A percentile compares a stretch with the other conserved stretches of the same genome.
phyloP scores from a whole-genome alignment of 2,113 vertebrate genomes.

The Ciconia stormi region DNA sequence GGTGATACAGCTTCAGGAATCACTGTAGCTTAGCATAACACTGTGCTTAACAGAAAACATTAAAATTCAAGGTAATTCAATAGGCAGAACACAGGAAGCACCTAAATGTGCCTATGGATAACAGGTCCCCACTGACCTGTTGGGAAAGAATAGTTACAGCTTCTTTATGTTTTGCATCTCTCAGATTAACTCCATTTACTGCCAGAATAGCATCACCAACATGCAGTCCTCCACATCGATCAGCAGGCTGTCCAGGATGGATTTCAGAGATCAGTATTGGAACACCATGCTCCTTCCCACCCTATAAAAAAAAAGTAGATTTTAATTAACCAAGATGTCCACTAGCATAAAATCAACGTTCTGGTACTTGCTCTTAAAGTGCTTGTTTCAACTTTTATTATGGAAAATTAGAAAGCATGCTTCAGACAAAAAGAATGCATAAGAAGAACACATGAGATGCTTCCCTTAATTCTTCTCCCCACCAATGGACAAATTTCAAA shows the following conservation, averaged over 20 bases:
- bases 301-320: constrained; percentile 68
- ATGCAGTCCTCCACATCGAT: constrained; percentile 92
- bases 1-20: not conserved
- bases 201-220: constrained; percentile 96
- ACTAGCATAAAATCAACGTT: not conserved
- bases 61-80: not conserved
- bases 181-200: constrained; percentile 94
- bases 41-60: not conserved
- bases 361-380: not conserved
- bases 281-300: constrained; percentile 97
- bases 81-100: not conserved
- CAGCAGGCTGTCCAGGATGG: constrained; percentile 91
- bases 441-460: not conserved
- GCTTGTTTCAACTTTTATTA: not conserved
- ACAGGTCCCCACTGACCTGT: constrained; percentile 78
- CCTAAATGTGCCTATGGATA: not conserved
- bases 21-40: not conserved
- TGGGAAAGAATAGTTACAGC: constrained; percentile 98
- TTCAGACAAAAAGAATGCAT: not conserved
- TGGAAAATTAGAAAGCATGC: not conserved
- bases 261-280: constrained; percentile 98
- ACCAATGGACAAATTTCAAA: not conserved
- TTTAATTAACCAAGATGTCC: not conserved
- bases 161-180: constrained; percentile 98
- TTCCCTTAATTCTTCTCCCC: not conserved